Evolutionary conservation across 2,113 vertebrate genomes (phyloP).

Genomic region (Sterna hirundo): DNA sequence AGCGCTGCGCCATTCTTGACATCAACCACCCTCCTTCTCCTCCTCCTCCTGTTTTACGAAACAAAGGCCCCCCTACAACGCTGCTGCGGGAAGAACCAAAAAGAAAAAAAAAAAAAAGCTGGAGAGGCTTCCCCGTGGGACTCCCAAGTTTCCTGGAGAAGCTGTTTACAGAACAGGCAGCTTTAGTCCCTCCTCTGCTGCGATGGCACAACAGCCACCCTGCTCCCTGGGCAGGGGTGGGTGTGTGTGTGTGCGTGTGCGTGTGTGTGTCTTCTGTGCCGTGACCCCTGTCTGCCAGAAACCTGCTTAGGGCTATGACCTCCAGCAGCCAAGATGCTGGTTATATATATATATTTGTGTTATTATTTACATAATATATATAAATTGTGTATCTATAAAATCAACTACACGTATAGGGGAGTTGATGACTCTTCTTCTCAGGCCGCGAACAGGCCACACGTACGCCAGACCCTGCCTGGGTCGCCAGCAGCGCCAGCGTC

Average conservation of each 20-base stretch:
- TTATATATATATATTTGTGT: too few relatives aligned
- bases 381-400: too few relatives aligned
- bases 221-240: too few relatives aligned
- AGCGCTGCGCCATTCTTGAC: background rate
- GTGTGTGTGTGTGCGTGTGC: too few relatives aligned
- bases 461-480: background rate
- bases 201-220: background rate
- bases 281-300: accelerated
- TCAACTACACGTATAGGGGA: background rate
- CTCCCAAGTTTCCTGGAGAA: background rate
- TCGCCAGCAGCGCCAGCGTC: background rate
- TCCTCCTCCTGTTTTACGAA: background rate
- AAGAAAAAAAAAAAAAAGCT: background rate
- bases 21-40: background rate
- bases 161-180: background rate
- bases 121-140: background rate
- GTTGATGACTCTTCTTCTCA: background rate
- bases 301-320: background rate
- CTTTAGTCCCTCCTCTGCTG: background rate
- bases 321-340: background rate
- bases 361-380: too few relatives aligned
- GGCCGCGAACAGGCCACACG: background rate
- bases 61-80: background rate
- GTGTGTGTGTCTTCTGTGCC: accelerated
- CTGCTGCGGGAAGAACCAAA: accelerated